Conservation (phyloP, 2,113 vertebrate species). For the Malurus melanocephalus region DNA sequence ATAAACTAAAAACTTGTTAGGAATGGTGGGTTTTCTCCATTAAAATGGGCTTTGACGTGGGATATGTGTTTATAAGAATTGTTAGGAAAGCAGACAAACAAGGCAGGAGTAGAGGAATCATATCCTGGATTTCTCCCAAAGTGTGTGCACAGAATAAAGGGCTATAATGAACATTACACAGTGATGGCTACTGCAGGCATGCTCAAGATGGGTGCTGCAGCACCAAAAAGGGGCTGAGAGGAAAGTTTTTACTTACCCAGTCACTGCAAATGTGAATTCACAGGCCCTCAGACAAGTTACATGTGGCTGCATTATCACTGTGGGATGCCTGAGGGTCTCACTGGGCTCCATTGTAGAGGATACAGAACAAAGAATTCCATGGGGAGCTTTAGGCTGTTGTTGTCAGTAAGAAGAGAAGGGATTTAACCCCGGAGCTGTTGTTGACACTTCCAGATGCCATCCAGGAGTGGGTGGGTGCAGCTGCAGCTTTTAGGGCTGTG, state of each 20-base stretch:
- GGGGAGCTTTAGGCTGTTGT: slow-evolving; percentile 36
- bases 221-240: neutral
- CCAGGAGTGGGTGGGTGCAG: neutral
- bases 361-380: slow-evolving; percentile 12
- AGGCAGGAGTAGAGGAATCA: neutral
- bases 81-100: neutral
- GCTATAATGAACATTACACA: neutral
- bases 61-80: neutral
- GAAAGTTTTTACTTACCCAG: neutral
- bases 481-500: neutral
- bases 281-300: slow-evolving; percentile 27
- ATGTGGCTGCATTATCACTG: slow-evolving; percentile 15
- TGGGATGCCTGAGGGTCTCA: slow-evolving; percentile 21
- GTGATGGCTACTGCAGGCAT: neutral
- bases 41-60: neutral
- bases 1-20: neutral
- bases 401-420: slow-evolving; percentile 3
- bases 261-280: neutral
- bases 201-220: neutral
- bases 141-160: neutral
- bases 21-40: neutral
- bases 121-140: neutral
- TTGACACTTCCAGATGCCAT: neutral
- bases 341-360: neutral
- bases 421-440: neutral